Evolutionary conservation across 2,888 invertebrate genomes (phyloP).

Genomic region (Scaptomyza flava): DNA sequence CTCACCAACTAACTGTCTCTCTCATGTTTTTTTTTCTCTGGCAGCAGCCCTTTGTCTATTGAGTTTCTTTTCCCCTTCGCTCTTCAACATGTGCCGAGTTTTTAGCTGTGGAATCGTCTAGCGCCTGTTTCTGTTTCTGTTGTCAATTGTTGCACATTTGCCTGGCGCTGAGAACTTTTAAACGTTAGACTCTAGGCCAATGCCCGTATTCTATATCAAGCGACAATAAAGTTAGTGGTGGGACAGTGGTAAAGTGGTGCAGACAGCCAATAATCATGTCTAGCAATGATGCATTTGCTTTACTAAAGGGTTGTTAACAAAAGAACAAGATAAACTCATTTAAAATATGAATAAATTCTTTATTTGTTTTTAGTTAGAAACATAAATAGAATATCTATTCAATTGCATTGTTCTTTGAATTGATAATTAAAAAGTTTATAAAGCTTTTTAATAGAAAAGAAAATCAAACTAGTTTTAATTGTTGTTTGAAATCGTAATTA

Average conservation of each 20-base stretch:
- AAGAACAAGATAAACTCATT: not conserved
- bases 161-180: constrained; percentile 33
- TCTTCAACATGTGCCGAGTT: constrained; percentile 7
- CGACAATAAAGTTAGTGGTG: constrained; percentile 26
- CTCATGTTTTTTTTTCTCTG: not conserved
- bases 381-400: not conserved
- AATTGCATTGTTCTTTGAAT: not conserved
- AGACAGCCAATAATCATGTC: constrained; percentile 25
- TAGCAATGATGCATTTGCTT: constrained; percentile 32
- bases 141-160: constrained; percentile 77
- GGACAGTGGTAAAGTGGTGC: not conserved
- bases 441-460: not conserved
- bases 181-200: constrained; percentile 53
- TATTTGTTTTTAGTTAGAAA: not conserved
- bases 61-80: not conserved
- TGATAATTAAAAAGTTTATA: not conserved
- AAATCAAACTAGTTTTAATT: not conserved
- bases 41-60: not conserved
- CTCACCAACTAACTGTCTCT: constrained; percentile 13
- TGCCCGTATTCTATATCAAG: constrained; percentile 53
- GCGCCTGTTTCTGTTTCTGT: constrained; percentile 70
- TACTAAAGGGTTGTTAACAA: not conserved
- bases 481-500: not conserved
- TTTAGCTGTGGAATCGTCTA: constrained; percentile 49
- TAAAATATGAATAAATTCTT: not conserved